A percentile compares a stretch with the other conserved stretches of the same genome.
These are phyloP conservation scores for Stichopus chloronotus DNA, from an alignment of 35 echinoderm and acorn worm genomes.

Conservation along the genomic window DNA sequence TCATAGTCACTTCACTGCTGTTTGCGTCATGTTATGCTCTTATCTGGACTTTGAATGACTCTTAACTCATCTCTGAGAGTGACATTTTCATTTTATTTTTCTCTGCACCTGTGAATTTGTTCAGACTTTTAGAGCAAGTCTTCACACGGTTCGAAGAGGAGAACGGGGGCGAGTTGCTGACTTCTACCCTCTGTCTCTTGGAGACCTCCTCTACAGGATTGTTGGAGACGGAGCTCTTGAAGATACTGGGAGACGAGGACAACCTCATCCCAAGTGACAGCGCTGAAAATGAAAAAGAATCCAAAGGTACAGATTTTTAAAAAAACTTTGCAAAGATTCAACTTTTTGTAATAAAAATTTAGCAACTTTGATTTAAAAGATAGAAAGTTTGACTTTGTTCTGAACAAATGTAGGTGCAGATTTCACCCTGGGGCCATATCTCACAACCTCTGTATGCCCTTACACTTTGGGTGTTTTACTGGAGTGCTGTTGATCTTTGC, in stretches of 20 bases:
- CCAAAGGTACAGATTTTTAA: slow-evolving; percentile 52
- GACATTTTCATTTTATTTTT: too few relatives aligned
- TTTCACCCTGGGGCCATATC: too few relatives aligned
- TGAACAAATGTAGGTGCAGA: too few relatives aligned
- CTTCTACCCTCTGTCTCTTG: slow-evolving; percentile 85
- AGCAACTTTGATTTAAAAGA: too few relatives aligned
- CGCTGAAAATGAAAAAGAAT: slow-evolving; percentile 65
- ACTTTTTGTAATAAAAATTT: background rate
- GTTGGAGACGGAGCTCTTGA: slow-evolving; percentile 85
- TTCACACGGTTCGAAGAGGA: slow-evolving; percentile 94
- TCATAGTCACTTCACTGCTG: too few relatives aligned
- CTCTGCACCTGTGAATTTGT: background rate
- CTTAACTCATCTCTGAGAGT: too few relatives aligned
- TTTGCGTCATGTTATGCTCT: too few relatives aligned
- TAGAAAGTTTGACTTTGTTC: too few relatives aligned
- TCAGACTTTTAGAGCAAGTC: slow-evolving; percentile 89
- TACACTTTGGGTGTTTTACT: too few relatives aligned
- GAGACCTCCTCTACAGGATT: slow-evolving; percentile 88
- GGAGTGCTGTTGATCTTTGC: too few relatives aligned
- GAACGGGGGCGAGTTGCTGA: slow-evolving; percentile 88
- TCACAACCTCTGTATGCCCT: too few relatives aligned
- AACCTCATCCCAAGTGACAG: slow-evolving; percentile 82
- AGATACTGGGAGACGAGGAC: slow-evolving; percentile 93
- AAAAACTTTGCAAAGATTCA: background rate
- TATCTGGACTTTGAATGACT: too few relatives aligned